Evolutionary conservation across 2,113 vertebrate species (phyloP).

Genomic region (Synodontis membranacea): DNA sequence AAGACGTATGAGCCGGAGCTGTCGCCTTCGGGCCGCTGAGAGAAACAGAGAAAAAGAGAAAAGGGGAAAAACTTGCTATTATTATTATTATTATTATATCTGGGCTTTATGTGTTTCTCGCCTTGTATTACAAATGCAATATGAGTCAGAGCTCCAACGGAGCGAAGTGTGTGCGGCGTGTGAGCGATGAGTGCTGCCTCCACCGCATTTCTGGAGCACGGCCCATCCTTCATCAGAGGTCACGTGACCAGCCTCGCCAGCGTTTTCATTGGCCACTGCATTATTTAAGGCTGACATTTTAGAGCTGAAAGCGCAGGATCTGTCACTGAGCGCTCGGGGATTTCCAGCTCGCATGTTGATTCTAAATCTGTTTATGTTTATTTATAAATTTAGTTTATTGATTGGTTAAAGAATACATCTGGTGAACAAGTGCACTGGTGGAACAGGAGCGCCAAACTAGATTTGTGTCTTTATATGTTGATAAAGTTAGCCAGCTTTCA

Average conservation of each 20-base stretch:
- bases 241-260: not conserved
- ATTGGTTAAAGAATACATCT: not conserved
- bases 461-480: too few relatives aligned
- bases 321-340: not conserved
- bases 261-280: conserved; percentile 36
- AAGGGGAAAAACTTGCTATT: not conserved
- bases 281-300: conserved; percentile 40
- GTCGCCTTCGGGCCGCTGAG: conserved; percentile 28
- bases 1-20: conserved; percentile 39
- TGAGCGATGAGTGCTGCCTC: conserved; percentile 27
- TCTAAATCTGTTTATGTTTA: not conserved
- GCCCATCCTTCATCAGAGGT: conserved; percentile 5
- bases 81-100: conserved; percentile 47
- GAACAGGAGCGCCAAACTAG: too few relatives aligned
- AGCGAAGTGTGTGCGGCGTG: conserved; percentile 3
- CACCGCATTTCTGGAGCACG: not conserved
- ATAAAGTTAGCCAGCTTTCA: not conserved
- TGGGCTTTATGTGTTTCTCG: conserved; percentile 32
- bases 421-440: not conserved
- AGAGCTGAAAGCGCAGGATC: conserved; percentile 2
- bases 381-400: not conserved
- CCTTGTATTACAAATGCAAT: conserved; percentile 44
- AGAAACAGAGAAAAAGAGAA: not conserved
- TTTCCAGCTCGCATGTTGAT: not conserved
- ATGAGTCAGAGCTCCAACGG: conserved; percentile 1